Base-by-base conservation (phyloP, 2,113 vertebrate species). In the Ochotona curzoniae region DNA sequence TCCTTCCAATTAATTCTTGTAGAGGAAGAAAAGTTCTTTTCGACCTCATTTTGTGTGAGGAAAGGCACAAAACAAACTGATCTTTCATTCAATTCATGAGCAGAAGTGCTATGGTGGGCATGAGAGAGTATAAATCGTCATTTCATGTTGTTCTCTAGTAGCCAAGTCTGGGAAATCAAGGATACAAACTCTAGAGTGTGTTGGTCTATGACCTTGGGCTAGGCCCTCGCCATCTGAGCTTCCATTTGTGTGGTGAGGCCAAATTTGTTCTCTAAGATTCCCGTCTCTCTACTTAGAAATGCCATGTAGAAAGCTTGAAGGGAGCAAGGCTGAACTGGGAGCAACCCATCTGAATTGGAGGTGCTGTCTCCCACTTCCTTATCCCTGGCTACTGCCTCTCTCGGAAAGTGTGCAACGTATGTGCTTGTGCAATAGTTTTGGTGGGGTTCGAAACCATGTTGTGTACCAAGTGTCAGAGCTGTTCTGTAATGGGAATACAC, bases 31-130 rank as follows among this genome's bases (percentile, higher is more conserved):
- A 12, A 82, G 20, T 63, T 81, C n/a, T 21, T 66, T 20, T 2
- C 25, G 63, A 47, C 5, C 30, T 95, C 66, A 17, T 66, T 94
- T 81, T 76, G 15, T 61, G 71, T 73, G 69, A 92, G 83, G 89
- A 94, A 91, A 76, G 44, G 21, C 30, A 38, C 6, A 73, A 23
- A 86, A 71, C 23, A 90, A 86, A 47, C 8, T 18, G 18, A 87
- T 11, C 49, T 66, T 61, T 38, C 66, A 44, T 47, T 80, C 38
- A 57, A 63, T 38, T 35, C n/a, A 32, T 78, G 30, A 9, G 17
- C n/a, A 66, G 2, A 17, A 47, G 28, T 28, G 20, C 64, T 75
- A 47, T 21, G 60, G 32, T 78, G 8, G 25, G 30, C 6, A 8
- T 26, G 47, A 70, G 67, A 44, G 38, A 44, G 38, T 44, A 6